These are phyloP conservation scores for Pangasius sanitwongsei DNA, from an alignment of 2,797 vertebrate genomes.

Conservation along the genomic window DNA sequence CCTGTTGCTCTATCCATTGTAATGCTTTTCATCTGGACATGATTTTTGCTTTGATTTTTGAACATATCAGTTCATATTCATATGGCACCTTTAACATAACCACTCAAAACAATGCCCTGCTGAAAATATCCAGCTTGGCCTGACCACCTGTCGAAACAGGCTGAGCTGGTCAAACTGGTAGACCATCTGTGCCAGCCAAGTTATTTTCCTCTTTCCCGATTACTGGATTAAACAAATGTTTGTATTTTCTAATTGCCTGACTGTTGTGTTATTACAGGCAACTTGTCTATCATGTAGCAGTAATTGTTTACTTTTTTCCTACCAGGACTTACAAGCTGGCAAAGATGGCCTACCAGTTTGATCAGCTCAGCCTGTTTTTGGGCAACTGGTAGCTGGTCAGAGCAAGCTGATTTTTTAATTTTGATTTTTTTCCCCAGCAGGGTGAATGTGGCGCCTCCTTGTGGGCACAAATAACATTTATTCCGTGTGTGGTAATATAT, in stretches of 20 bases:
- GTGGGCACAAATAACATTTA: conserved; percentile 26
- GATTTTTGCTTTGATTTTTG: neutral
- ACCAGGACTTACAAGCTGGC: neutral
- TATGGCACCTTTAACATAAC: neutral
- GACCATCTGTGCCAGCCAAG: neutral
- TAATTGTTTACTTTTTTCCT: neutral
- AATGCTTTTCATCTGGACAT: conserved; percentile 57
- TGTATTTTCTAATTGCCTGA: neutral
- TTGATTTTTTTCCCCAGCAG: too few species aligned
- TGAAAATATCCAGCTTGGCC: neutral
- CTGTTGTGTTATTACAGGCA: neutral
- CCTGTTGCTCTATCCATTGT: conserved; percentile 1
- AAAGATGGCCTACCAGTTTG: neutral
- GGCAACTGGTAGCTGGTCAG: neutral
- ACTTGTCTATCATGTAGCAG: neutral
- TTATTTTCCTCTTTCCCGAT: neutral
- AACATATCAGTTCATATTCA: neutral
- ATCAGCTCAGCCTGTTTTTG: neutral
- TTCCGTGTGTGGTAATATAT: neutral
- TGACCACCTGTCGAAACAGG: neutral
- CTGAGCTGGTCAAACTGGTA: neutral
- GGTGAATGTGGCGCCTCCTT: conserved; percentile 35
- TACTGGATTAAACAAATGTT: neutral
- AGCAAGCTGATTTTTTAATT: too few species aligned
- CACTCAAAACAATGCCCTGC: neutral